Base-by-base conservation (phyloP, 35 echinoderm and acorn worm species). In the Stichopus chloronotus region DNA sequence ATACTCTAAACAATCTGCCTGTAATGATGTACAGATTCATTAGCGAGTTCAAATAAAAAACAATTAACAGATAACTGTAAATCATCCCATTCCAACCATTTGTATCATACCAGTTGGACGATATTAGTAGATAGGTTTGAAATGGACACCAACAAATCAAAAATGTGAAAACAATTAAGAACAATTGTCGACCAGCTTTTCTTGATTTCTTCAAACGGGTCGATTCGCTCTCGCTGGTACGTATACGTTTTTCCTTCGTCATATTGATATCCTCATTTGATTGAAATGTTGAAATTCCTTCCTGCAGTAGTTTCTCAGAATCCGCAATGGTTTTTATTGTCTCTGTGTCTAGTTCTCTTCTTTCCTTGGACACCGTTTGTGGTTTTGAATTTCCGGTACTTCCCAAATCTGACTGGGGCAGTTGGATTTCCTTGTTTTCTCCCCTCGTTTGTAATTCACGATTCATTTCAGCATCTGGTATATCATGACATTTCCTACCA, bases 11-110 rank as follows among this genome's bases (percentile, higher is more conserved):
- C 19, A 19, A 4, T 30, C 58, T 58, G 57, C 82, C 9, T 5
- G 82, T 85, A 58, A 85, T 85, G 9, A 85, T 85, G 55, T 85
- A 85, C 6, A 85, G 82, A 85, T 85, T 85, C 12, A 85, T n/a
- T 9, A 43, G 21, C 4, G 76, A 78, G 11, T 78, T 78, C 9
- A 43, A 7, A 23, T 8, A 78, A 9, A 78, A 23, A 78, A 78
- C 52, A 43, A 21, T 78, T 23, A 25, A 43, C 23, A 6, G 52
- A 9, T 25, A 21, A 21, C 52, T 25, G 4, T 21, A 21, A 21
- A 21, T 25, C 9, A 78, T 43, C 21, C 52, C 76, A 8, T 21
- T 78, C 21, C 76, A 21, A 78, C 52, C 76, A 9, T 43, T 25
- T 21, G 23, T 12, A 6, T 9, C 23, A 25, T 43, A 21, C 6